A percentile compares a stretch with the other conserved stretches of the same genome.
phyloP scores from a whole-genome alignment of 1,140 invertebrate species.

The Drosophila lacertosa region DNA sequence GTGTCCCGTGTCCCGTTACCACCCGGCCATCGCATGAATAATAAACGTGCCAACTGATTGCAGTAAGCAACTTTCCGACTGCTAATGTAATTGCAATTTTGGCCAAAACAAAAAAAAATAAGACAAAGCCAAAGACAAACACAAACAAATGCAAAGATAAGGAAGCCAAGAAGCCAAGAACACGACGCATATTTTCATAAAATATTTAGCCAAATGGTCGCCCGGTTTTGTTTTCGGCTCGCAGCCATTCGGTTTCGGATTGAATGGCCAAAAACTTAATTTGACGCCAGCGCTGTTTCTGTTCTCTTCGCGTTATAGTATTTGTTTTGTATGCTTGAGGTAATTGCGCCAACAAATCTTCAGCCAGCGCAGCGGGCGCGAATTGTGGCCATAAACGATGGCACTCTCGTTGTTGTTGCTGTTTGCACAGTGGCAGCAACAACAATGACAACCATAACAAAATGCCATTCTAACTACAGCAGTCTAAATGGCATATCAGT shows the following conservation, averaged over 20 bases:
- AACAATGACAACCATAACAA: constrained; percentile 40
- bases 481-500: constrained; percentile 15
- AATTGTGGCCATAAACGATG: constrained; percentile 31
- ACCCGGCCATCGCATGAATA: constrained; percentile 63
- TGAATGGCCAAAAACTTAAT: constrained; percentile 75
- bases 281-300: constrained; percentile 72
- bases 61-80: constrained; percentile 12
- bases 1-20: too few species aligned
- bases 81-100: constrained; percentile 75
- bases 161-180: constrained; percentile 29
- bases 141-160: constrained; percentile 20
- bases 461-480: constrained; percentile 31
- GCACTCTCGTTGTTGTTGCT: constrained; percentile 28
- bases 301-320: constrained; percentile 32
- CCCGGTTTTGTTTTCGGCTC: constrained; percentile 30
- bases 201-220: constrained; percentile 76
- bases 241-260: constrained; percentile 64
- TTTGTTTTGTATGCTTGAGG: constrained; percentile 53
- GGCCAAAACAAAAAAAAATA: constrained; percentile 22
- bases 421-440: constrained; percentile 50
- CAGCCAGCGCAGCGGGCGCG: constrained; percentile 10
- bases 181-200: constrained; percentile 76
- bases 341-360: constrained; percentile 66
- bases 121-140: constrained; percentile 41
- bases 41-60: constrained; percentile 55